Conservation (phyloP, 2,113 vertebrate species). For the Pleuronectes platessa region DNA sequence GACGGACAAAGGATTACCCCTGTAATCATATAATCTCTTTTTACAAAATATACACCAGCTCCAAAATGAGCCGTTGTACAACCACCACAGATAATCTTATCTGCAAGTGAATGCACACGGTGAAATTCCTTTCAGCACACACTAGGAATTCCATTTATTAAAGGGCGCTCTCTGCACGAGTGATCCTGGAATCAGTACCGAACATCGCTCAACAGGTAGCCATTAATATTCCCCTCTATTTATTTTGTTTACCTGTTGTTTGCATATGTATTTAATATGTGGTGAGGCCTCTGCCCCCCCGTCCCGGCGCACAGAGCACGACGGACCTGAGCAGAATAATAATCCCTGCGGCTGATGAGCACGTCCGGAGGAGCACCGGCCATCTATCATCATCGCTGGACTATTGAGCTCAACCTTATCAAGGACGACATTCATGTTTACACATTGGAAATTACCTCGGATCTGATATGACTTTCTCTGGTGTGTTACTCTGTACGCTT, state of each 20-base stretch:
- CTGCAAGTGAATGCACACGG: slow-evolving; percentile 35
- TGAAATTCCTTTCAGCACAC: slow-evolving; percentile 41
- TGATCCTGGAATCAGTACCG: slow-evolving; percentile 32
- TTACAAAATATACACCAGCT: slow-evolving; percentile 50
- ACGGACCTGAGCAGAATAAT: slow-evolving; percentile 43
- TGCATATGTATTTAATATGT: slow-evolving; percentile 52
- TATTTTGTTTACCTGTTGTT: slow-evolving; percentile 22
- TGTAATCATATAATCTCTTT: slow-evolving; percentile 52
- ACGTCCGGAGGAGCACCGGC: slow-evolving; percentile 31
- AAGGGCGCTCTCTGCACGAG: slow-evolving; percentile 30
- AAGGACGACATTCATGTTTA: slow-evolving; percentile 69
- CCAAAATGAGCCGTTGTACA: slow-evolving; percentile 60
- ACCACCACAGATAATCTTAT: slow-evolving; percentile 53
- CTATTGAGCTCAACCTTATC: slow-evolving; percentile 62
- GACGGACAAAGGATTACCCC: slow-evolving; percentile 42
- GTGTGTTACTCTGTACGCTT: slow-evolving; percentile 33
- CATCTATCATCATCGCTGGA: slow-evolving; percentile 65
- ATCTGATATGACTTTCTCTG: slow-evolving; percentile 48
- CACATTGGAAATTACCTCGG: slow-evolving; percentile 62
- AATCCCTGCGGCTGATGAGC: slow-evolving; percentile 49
- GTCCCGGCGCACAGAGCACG: slow-evolving; percentile 20
- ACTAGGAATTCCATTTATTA: slow-evolving; percentile 36
- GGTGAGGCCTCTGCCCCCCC: slow-evolving; percentile 4
- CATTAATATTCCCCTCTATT: slow-evolving; percentile 27
- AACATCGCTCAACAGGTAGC: slow-evolving; percentile 41